Evolutionary conservation across 2,797 vertebrate species (phyloP), one percentile per base, ranked within the genome.

Genomic region (Craterocephalus amniculus): DNA sequence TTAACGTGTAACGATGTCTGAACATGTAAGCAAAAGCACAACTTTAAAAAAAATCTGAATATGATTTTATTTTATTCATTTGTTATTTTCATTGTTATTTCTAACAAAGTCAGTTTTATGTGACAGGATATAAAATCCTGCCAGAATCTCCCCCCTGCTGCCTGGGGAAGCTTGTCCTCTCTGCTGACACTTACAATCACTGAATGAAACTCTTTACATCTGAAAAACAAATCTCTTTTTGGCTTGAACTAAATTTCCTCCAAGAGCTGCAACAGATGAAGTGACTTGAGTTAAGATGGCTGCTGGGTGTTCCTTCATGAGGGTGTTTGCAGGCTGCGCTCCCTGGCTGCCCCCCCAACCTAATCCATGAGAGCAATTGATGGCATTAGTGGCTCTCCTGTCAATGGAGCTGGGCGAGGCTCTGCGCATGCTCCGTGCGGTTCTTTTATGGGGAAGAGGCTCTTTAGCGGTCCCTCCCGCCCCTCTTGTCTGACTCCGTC

Each of bases 371-470:
- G 66, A 80, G 76, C 77, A 72, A 86, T 86, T 89, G 87, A 89
- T 84, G 85, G 76, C 81, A 87, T 93, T 94, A 86, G 86, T 77
- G 85, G 69, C 74, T 58, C 78, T 84, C 72, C 83, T 82, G 84
- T 89, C 90, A 85, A 81, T 89, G 88, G 84, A 94, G 88, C 90
- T 93, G 96, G 96, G 96, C 94, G 97, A 95, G 95, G 94, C 92
- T 83, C 55, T 71, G 94, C 96, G 96, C 96, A 95, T 96, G 97
- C 96, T 91, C 94, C 65, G 56, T 88, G 76, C 0, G 78, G 63
- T 72, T 84, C 79, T 67, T 83, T 76, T 80, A 80, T 83, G 70
- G 87, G 79, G 80, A 80, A 79, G 72, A 76, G 87, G 78, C 87
- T 85, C 66, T 83, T 85, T 68, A 92, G 92, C 81, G 76, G 87